Conservation (phyloP, 2,888 invertebrate species). For the Cotesia congregata region DNA sequence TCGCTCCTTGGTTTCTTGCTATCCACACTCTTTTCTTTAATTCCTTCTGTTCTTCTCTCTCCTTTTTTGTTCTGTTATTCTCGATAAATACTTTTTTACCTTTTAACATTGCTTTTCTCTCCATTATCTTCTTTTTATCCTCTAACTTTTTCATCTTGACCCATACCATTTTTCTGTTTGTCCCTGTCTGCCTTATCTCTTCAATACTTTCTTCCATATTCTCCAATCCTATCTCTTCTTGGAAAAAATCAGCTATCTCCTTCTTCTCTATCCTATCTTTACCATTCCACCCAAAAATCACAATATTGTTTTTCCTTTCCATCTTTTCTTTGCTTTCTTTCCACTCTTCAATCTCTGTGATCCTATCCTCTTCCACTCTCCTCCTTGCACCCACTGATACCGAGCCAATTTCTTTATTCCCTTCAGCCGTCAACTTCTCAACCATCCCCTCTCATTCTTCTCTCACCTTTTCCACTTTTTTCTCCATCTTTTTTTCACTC, state of each 20-base stretch:
- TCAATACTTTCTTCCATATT: constrained; percentile 6
- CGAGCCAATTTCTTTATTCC: too few relatives aligned
- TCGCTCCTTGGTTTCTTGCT: constrained; percentile 1
- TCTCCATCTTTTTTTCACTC: too few relatives aligned
- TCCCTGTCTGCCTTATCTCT: not conserved
- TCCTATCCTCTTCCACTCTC: constrained; percentile 4
- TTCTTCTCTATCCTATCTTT: not conserved
- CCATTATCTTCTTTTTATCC: constrained; percentile 25
- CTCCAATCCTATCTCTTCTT: not conserved
- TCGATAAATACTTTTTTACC: constrained; percentile 21
- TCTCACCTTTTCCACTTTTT: too few relatives aligned
- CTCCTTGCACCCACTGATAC: not conserved
- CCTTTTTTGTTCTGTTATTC: constrained; percentile 14
- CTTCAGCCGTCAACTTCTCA: too few relatives aligned
- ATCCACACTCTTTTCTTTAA: not conserved
- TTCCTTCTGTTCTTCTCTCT: constrained; percentile 25
- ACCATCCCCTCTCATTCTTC: too few relatives aligned
- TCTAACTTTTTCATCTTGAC: constrained; percentile 13
- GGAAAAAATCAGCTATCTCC: not conserved
- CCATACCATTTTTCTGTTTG: not conserved
- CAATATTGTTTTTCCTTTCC: constrained; percentile 28
- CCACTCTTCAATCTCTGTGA: not conserved
- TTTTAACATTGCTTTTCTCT: constrained; percentile 16
- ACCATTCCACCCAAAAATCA: constrained; percentile 4
- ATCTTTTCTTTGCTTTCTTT: not conserved